Base-by-base conservation (phyloP, 1,140 invertebrate species). In the Zelostemma sp. region DNA sequence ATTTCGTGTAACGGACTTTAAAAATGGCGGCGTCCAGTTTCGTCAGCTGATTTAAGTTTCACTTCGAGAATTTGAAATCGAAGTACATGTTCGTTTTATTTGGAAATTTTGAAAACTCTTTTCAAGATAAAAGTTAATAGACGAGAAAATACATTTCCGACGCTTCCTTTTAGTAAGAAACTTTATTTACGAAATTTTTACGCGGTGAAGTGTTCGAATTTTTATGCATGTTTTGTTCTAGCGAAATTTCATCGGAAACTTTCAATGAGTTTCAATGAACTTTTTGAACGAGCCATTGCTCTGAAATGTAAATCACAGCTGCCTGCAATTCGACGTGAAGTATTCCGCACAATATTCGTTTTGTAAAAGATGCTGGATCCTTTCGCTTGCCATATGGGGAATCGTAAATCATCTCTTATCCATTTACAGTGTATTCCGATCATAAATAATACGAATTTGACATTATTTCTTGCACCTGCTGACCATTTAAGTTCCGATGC, bases 331-430 rank as follows among this genome's bases (percentile, higher is more conserved):
- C 16, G 14, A 17, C 14, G 17, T 43, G 5, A 43, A 43, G 5
- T 43, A 18, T 18, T 4, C 14, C 16, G 14, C 14, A 38, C 14
- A 17, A 17, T 18, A 43, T 17, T 43, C 14, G 3, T 14, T 16
- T 43, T 16, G 41, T 15, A 17, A 43, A 43, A 16, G 6, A 43
- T 18, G 16, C 16, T 43, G 17, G 41, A 16, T 17, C 16, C 33
- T 45, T 46, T 18, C 41, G 28, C 19, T 28, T 14, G 49, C 1
- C 31, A 50, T 9, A 33, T 17, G 21, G 21, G 41, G 3, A 43
- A 31, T 54, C 51, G 21, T 57, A 64, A 64, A 57, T 64, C 51
- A 55, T 41, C 43, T 16, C 18, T 41, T 57, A 48, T 64, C 61
- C 45, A 64, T 64, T 64, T 50, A 35, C 19, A 15, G 46, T 50